These are phyloP conservation scores for Drosophila testacea DNA, from an alignment of 2,888 invertebrate species.

Conservation along the genomic window DNA sequence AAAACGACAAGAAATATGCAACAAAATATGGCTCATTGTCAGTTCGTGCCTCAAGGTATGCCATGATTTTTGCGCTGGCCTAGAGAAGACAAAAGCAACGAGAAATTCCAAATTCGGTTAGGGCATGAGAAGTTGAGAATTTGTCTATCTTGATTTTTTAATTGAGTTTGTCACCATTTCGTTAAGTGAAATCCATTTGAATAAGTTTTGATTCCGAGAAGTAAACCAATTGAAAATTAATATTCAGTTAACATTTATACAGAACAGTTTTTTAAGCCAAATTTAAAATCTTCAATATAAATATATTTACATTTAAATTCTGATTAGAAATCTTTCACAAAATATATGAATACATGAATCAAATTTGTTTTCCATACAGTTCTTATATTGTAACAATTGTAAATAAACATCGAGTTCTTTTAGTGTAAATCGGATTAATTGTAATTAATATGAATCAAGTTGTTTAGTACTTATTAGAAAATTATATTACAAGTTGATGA, in stretches of 20 bases:
- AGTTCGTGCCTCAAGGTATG: conserved; percentile 65
- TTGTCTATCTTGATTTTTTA: conserved; percentile 4
- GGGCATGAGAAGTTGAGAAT: conserved; percentile 1
- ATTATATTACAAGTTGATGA: too few relatives aligned
- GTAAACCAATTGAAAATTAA: background rate
- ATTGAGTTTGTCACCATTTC: conserved; percentile 13
- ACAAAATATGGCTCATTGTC: conserved; percentile 42
- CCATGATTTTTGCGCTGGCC: conserved; percentile 49
- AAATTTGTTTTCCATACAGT: too few relatives aligned
- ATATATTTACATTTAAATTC: too few relatives aligned
- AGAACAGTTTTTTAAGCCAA: background rate
- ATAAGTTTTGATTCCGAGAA: background rate
- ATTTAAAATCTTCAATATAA: too few relatives aligned
- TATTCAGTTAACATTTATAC: background rate
- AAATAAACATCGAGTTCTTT: too few relatives aligned
- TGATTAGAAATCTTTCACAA: too few relatives aligned
- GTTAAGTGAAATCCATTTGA: conserved; percentile 4
- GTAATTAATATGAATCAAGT: too few relatives aligned
- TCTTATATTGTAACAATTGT: too few relatives aligned
- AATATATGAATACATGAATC: too few relatives aligned
- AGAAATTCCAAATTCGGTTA: conserved; percentile 10
- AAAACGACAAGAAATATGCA: conserved; percentile 24
- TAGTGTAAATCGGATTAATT: too few relatives aligned
- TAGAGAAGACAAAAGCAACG: background rate
- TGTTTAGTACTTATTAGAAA: too few relatives aligned